These are phyloP conservation scores for Drosophila borborema DNA, from an alignment of 2,888 invertebrate species.

Conservation along the genomic window DNA sequence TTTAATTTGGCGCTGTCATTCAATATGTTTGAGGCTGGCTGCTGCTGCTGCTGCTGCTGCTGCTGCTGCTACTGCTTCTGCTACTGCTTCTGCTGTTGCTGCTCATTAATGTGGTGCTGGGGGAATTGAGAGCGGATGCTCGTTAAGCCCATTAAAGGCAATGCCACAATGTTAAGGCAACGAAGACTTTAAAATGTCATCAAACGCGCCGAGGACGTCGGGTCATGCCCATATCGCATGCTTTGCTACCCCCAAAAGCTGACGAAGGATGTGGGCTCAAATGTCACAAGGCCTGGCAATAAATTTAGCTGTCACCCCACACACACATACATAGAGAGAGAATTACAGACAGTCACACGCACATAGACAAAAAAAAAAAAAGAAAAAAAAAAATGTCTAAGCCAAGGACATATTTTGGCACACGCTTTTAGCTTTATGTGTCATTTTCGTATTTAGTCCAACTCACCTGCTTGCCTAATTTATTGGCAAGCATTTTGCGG, in stretches of 20 bases:
- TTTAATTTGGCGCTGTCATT: constrained; percentile 69
- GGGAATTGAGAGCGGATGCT: constrained; percentile 65
- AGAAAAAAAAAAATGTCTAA: constrained; percentile 16
- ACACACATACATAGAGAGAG: neutral
- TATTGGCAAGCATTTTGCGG: constrained; percentile 53
- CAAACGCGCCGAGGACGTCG: constrained; percentile 26
- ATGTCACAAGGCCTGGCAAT: constrained; percentile 62
- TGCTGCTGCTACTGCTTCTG: too few relatives aligned
- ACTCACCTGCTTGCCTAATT: constrained; percentile 61
- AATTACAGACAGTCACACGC: neutral
- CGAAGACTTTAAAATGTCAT: constrained; percentile 67
- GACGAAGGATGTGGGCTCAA: constrained; percentile 74
- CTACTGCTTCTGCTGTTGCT: constrained; percentile 14
- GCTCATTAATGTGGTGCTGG: constrained; percentile 46
- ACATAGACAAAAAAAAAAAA: neutral
- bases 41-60: constrained; percentile 9
- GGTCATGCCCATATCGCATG: constrained; percentile 46
- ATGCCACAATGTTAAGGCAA: constrained; percentile 50
- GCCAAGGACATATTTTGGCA: constrained; percentile 32
- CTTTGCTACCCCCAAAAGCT: constrained; percentile 26
- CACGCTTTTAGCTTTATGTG: constrained; percentile 27
- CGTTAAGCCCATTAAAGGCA: constrained; percentile 72
- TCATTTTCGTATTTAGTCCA: constrained; percentile 28
- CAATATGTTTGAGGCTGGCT: constrained; percentile 63
- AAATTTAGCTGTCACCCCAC: constrained; percentile 53